A percentile compares a stretch with the other conserved stretches of the same genome.
phyloP scores from a whole-genome alignment of 1,140 invertebrate species.

The Trypoxylus dichotomus region DNA sequence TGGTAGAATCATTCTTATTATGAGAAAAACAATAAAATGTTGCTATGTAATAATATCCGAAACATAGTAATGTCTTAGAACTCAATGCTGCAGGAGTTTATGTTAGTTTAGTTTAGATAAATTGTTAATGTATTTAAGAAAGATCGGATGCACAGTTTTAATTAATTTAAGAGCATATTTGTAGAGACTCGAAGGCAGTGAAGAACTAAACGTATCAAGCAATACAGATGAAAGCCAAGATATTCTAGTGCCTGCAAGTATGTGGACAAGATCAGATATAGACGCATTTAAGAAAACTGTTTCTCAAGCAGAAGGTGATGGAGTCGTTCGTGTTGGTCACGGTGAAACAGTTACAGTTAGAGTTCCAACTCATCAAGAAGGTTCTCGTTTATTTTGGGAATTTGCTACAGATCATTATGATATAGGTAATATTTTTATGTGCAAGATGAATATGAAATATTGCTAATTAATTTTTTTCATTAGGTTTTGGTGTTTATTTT shows the following conservation, averaged over 20 bases:
- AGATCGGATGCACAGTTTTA: background rate
- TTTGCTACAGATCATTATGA: constrained; percentile 99
- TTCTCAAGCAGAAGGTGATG: constrained; percentile 85
- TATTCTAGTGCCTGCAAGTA: constrained; percentile 76
- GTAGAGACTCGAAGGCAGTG: constrained; percentile 38
- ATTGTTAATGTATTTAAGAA: too few relatives aligned
- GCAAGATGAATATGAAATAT: background rate
- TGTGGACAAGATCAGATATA: constrained; percentile 95
- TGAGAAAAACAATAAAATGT: too few relatives aligned
- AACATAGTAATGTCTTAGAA: too few relatives aligned
- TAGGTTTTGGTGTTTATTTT: constrained; percentile 97
- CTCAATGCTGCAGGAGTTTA: too few relatives aligned
- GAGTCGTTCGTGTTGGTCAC: constrained; percentile 93
- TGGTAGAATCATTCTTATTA: too few relatives aligned
- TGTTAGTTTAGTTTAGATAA: too few relatives aligned
- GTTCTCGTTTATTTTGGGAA: constrained; percentile 97
- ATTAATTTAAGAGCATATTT: background rate
- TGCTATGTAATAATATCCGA: too few relatives aligned
- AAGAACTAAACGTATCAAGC: constrained; percentile 33
- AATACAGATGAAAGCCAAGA: constrained; percentile 55
- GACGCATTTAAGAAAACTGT: constrained; percentile 89
- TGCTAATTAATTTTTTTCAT: too few relatives aligned
- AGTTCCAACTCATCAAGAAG: constrained; percentile 95
- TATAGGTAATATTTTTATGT: constrained; percentile 61
- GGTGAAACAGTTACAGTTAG: constrained; percentile 97